These are phyloP conservation scores for Troides oblongomaculatus DNA, from an alignment of 2,888 invertebrate species.

Conservation along the genomic window DNA sequence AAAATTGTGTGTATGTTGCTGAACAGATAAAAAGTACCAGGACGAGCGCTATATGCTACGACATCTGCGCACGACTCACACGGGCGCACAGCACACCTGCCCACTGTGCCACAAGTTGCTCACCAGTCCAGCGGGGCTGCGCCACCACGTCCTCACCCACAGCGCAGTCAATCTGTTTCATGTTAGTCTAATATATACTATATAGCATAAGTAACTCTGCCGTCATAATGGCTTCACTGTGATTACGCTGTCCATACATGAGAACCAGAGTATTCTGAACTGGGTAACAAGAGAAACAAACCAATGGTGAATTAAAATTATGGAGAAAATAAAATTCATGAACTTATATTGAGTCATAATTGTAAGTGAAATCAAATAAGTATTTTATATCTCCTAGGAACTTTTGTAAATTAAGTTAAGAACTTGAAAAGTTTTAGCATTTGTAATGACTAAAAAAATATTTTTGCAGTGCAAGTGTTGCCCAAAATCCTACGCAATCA, in stretches of 20 bases:
- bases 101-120: slow-evolving; percentile 69
- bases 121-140: slow-evolving; percentile 54
- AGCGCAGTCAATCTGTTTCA: slow-evolving; percentile 62
- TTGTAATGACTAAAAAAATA: background rate
- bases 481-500: slow-evolving; percentile 69
- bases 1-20: background rate
- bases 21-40: slow-evolving; percentile 62
- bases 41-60: slow-evolving; percentile 77
- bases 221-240: background rate
- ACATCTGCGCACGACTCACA: slow-evolving; percentile 72
- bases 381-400: background rate
- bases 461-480: slow-evolving; percentile 73
- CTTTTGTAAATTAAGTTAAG: too few relatives aligned
- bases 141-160: slow-evolving; percentile 76
- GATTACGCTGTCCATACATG: background rate
- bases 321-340: too few relatives aligned
- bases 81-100: slow-evolving; percentile 59
- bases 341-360: too few relatives aligned
- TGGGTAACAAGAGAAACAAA: background rate
- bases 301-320: background rate
- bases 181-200: slow-evolving; percentile 40
- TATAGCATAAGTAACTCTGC: background rate
- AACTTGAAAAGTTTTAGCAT: too few relatives aligned
- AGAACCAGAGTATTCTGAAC: background rate
- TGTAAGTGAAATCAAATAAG: too few relatives aligned